Percentiles rank a stretch among this genome's conserved stretches.
These are phyloP conservation scores for Parapsyche elsis DNA, from an alignment of 1,140 invertebrate genomes.

Conservation along the genomic window DNA sequence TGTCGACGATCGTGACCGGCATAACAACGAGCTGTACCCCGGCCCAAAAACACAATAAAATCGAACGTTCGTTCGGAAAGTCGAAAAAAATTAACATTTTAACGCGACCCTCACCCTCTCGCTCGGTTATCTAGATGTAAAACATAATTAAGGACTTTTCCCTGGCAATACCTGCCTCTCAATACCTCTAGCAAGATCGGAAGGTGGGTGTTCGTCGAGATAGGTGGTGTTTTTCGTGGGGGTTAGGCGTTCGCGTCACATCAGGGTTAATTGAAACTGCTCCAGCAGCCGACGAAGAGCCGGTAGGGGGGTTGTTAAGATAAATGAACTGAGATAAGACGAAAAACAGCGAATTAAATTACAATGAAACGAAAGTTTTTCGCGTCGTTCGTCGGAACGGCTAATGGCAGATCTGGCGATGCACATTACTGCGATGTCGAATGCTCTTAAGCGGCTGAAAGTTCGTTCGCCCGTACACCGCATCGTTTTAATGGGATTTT, in stretches of 20 bases:
- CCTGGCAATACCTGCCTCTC: conserved; percentile 25
- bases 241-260: conserved; percentile 33
- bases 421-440: conserved; percentile 43
- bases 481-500: conserved; percentile 19
- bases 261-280: conserved; percentile 55
- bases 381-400: conserved; percentile 14
- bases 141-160: conserved; percentile 42
- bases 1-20: conserved; percentile 41
- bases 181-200: background rate
- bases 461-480: conserved; percentile 9
- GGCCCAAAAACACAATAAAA: conserved; percentile 24
- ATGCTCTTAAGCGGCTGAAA: conserved; percentile 14
- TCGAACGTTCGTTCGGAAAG: conserved; percentile 17
- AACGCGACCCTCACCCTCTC: background rate
- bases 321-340: conserved; percentile 56
- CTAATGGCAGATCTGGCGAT: conserved; percentile 47
- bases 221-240: background rate
- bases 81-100: conserved; percentile 34
- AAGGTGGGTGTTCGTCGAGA: background rate
- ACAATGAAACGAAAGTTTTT: conserved; percentile 56
- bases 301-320: conserved; percentile 48
- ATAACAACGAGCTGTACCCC: conserved; percentile 11
- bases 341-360: conserved; percentile 57
- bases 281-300: conserved; percentile 5
- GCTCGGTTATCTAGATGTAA: conserved; percentile 40